Evolutionary conservation across 2,113 vertebrate species (phyloP).

Genomic region (Notarius quadriscutis): DNA sequence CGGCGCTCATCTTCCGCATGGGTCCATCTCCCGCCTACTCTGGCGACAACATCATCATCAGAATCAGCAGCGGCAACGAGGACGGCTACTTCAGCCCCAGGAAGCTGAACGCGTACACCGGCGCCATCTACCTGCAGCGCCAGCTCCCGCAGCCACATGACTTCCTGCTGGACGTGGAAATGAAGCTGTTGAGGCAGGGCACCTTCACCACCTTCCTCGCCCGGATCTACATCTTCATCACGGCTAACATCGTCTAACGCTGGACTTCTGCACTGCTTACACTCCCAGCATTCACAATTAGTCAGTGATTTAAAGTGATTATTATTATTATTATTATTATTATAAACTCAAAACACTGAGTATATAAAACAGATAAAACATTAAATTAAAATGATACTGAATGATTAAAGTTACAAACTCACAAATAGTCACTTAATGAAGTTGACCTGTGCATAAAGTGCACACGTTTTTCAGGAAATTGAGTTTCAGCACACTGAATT

Average conservation of each 20-base stretch:
- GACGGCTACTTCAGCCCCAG: conserved; percentile 88
- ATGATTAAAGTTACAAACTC: not conserved
- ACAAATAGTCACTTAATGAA: not conserved
- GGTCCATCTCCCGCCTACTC: conserved; percentile 86
- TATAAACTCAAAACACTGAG: not conserved
- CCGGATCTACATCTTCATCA: conserved; percentile 92
- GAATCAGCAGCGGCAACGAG: conserved; percentile 83
- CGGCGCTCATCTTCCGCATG: conserved; percentile 93
- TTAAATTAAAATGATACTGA: not conserved
- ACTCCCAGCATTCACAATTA: not conserved
- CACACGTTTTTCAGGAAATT: not conserved
- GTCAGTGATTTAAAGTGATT: not conserved
- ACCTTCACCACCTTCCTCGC: conserved; percentile 89
- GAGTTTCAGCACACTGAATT: not conserved
- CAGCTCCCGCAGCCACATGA: conserved; percentile 81
- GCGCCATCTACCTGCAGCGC: conserved; percentile 84
- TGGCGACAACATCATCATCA: conserved; percentile 87
- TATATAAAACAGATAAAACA: not conserved
- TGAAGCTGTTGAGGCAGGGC: conserved; percentile 93
- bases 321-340: conserved; percentile 20
- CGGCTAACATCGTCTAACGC: conserved; percentile 73
- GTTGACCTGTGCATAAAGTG: not conserved
- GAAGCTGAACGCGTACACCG: conserved; percentile 86
- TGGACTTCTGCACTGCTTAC: not conserved
- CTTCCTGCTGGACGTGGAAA: conserved; percentile 87